Conservation (phyloP, 2,888 invertebrate genomes). For the Rhodophaea formosa region DNA sequence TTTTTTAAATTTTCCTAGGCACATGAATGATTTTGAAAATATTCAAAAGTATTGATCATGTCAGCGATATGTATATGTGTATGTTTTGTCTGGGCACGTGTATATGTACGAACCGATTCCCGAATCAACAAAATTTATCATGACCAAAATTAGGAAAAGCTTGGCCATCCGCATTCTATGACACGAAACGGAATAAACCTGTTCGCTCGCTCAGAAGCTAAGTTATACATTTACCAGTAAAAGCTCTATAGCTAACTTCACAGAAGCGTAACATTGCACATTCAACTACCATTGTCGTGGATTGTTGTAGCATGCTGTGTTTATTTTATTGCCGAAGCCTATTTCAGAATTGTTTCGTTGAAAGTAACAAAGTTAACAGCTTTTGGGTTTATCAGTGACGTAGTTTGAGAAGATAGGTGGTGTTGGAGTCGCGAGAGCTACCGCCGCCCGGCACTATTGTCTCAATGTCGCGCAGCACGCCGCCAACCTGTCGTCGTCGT, state of each 20-base stretch:
- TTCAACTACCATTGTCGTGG: conserved; percentile 42
- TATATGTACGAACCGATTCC: not conserved
- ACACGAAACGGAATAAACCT: conserved; percentile 11
- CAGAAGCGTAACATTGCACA: conserved; percentile 66
- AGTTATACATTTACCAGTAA: conserved; percentile 46
- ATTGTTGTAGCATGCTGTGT: conserved; percentile 30
- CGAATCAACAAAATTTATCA: not conserved
- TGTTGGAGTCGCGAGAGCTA: conserved; percentile 42
- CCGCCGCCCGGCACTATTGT: conserved; percentile 75
- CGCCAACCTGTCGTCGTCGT: conserved; percentile 92
- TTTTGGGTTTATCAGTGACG: not conserved
- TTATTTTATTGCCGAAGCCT: not conserved
- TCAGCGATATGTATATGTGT: not conserved
- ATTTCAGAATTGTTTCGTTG: not conserved
- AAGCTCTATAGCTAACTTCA: conserved; percentile 56
- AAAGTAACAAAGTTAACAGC: not conserved
- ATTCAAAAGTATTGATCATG: not conserved
- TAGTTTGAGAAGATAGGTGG: not conserved
- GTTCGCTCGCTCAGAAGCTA: conserved; percentile 25
- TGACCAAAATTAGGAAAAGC: not conserved
- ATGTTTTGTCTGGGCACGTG: not conserved
- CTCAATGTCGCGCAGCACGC: conserved; percentile 59
- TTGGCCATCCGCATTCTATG: not conserved
- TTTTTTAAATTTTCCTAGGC: not conserved
- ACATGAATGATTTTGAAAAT: not conserved